Evolutionary conservation across 2,797 vertebrate species (phyloP), one percentile per base, ranked within the genome.

Genomic region (Catamblyrhynchus diadema): DNA sequence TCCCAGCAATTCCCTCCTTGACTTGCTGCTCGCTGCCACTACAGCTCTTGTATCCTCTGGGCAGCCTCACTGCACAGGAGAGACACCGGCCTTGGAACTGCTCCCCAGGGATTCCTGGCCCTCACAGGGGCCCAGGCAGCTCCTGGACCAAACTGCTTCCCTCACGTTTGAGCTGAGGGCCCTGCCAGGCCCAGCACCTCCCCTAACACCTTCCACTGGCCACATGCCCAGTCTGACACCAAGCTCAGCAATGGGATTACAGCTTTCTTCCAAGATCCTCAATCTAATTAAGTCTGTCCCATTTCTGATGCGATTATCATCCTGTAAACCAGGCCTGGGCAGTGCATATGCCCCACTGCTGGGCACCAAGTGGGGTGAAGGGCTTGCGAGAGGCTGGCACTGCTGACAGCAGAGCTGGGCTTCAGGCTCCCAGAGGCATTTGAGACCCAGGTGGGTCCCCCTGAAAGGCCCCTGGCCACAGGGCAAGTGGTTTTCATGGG

Each of bases 221-320:
- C 2, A 4, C 65, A 87, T 4, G 10, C 71, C 37, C 61, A 85
- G 87, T 67, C 39, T 32, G 12, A 88, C 75, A 50, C 24, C 1
- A 0, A 89, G 90, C 53, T 88, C 41, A 57, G 75, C 20, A 27
- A 81, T 15, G 62, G n/a, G 86, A 97, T 96, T 96, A 96, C 1
- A 1, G 71, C 72, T 95, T 66, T 90, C 37, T 74, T 74, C 41
- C 42, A 28, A 62, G 71, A 94, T 91, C 91, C 59, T 50, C 9
- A 69, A 95, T 91, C 92, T 93, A 86, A 96, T 97, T 94, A 97
- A 96, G 21, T 72, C 75, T 92, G 79, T 57, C 93, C 54, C 32
- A 1, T 61, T 50, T 48, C 69, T 80, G 67, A 75, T 92, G 61
- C 1, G 51, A 96, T 97, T 96, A 93, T 78, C 69, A 62, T 45